Percentiles rank a stretch among this genome's conserved stretches.
Evolutionary conservation across 2,113 vertebrate species (phyloP).

Genomic region (Pluvianellus socialis): DNA sequence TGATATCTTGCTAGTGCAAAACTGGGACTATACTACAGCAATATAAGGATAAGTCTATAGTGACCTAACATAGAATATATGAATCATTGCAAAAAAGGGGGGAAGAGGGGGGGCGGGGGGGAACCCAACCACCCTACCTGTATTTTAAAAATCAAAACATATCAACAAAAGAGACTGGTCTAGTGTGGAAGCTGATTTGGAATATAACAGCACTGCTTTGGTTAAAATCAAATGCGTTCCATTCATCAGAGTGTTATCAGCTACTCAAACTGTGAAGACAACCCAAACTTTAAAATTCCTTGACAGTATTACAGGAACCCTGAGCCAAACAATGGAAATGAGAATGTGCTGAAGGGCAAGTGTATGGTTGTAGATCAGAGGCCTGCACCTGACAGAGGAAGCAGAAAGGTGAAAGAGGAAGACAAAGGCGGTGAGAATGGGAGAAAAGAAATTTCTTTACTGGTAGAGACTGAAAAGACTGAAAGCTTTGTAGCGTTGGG

Average conservation of each 20-base stretch:
- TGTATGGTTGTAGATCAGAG: constrained; percentile 38
- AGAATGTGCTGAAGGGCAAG: constrained; percentile 68
- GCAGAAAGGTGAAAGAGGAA: neutral
- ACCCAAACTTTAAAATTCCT: constrained; percentile 55
- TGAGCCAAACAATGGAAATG: constrained; percentile 67
- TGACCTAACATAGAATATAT: constrained; percentile 47
- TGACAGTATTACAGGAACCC: constrained; percentile 51
- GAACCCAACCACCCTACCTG: constrained; percentile 18
- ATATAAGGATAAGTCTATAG: constrained; percentile 56
- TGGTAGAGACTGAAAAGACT: constrained; percentile 37
- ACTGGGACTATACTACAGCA: constrained; percentile 61
- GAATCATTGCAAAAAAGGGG: constrained; percentile 38
- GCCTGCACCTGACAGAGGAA: constrained; percentile 20
- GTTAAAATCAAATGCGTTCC: constrained; percentile 21
- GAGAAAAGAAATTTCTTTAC: neutral
- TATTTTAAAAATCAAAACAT: constrained; percentile 73
- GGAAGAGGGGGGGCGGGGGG: neutral
- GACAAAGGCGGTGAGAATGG: neutral
- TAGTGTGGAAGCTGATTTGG: neutral
- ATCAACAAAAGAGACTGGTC: constrained; percentile 41
- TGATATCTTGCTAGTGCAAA: constrained; percentile 46
- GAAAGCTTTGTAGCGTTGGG: constrained; percentile 28
- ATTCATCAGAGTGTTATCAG: neutral
- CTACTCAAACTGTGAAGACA: constrained; percentile 78
- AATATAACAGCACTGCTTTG: neutral